These are phyloP conservation scores for Macrostomum lignano DNA, from an alignment of 1,140 invertebrate species.

Conservation along the genomic window DNA sequence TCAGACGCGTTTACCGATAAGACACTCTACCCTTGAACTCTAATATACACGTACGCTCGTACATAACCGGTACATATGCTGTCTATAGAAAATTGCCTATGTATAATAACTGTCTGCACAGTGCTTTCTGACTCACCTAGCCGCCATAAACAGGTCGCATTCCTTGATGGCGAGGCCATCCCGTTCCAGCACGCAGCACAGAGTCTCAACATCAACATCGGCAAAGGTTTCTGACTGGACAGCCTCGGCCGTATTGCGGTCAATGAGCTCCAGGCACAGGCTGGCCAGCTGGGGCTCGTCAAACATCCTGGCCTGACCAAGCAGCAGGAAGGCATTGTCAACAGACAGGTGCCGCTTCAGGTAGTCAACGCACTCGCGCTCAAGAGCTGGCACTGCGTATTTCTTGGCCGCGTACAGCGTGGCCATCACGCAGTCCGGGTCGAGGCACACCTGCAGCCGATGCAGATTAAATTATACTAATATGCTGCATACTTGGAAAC, in stretches of 20 bases:
- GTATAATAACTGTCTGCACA: too few species aligned
- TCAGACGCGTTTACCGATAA: too few species aligned
- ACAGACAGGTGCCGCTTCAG: constrained; percentile 45
- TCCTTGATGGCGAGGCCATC: constrained; percentile 53
- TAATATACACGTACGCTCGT: too few species aligned
- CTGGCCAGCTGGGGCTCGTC: constrained; percentile 48
- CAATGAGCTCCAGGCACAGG: constrained; percentile 44
- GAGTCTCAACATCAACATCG: constrained; percentile 52
- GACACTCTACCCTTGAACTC: too few species aligned
- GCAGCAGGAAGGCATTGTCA: constrained; percentile 54
- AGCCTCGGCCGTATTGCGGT: constrained; percentile 51
- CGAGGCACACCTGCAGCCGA: constrained; percentile 53
- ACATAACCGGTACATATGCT: too few species aligned
- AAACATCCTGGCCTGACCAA: constrained; percentile 48
- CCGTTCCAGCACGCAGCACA: constrained; percentile 47
- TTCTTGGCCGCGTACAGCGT: constrained; percentile 58
- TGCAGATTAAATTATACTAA: too few species aligned
- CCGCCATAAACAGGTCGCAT: constrained; percentile 51
- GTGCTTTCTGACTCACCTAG: too few species aligned
- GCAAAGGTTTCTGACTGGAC: constrained; percentile 52
- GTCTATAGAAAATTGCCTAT: too few species aligned
- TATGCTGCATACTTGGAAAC: too few species aligned
- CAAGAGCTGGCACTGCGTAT: constrained; percentile 49
- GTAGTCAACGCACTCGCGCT: constrained; percentile 55
- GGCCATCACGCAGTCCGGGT: constrained; percentile 56